Base-by-base conservation (phyloP, 1,140 invertebrate genomes). In the Ruditapes philippinarum region DNA sequence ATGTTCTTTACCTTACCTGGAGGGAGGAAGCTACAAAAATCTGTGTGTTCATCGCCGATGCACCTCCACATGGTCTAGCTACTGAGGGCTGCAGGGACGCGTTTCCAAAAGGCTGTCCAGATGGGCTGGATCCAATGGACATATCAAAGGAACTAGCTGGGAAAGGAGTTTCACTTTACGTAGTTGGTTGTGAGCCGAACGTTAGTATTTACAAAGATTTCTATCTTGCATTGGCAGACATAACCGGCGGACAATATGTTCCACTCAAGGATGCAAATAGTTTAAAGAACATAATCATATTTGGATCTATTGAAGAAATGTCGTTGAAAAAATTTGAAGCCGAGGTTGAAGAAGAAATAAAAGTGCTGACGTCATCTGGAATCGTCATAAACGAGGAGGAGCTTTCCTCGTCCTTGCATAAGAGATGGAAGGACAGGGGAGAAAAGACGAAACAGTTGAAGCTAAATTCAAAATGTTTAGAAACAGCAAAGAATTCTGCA, bases 61-160 rank as follows among this genome's bases (percentile, higher is more conserved):
- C 94, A 19, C 94, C 94, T 0, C 94, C 94, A 4, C 94, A 95
- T 60, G 94, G 94, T 31, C 91, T 95, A n/a, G n/a, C n/a, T n/a
- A n/a, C n/a, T 2, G 4, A n/a, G 2, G 0, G 7, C n/a, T 0
- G 28, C 31, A 85, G 87, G 1, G 93, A 93, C 79, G 28, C 19
- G 0, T 92, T 94, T 82, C 91, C 91, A 4, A 78, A 92, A 17
- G 94, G 94, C n/a, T 93, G 91, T 54, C 93, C 93, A 19, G 79
- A 80, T 14, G 92, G 91, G 14, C 65, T 92, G 14, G 93, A 94
- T 73, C 93, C 93, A 0, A 91, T 94, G 74, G 70, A 68, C 38
- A 60, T 91, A 1, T 79, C 88, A 5, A 62, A 83, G 0, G 45
- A 93, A 78, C 73, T 94, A 49, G 93, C 93, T 0, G 80, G 92